Base-by-base conservation (phyloP, 2,888 invertebrate species). In the Patella pellucida region DNA sequence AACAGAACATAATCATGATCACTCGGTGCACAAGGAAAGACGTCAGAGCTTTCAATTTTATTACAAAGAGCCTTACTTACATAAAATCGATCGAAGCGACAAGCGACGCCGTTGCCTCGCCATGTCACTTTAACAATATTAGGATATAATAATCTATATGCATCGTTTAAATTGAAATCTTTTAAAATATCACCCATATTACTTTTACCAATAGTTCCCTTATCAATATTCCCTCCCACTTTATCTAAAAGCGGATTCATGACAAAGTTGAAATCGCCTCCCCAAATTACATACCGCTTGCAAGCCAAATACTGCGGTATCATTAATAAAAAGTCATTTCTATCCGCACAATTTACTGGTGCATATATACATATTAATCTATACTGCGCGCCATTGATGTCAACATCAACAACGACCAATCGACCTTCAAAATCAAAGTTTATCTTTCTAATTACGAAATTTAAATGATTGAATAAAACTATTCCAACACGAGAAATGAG, bases 71-170 rank as follows among this genome's bases (percentile, higher is more conserved):
- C 23, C 23, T 2, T 62, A 62, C 16, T 62, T 15, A 62, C n/a
- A 62, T 62, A 62, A 62, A 62, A 62, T 62, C 62, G 62, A 23
- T 62, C 62, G n/a, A 62, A 62, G 62, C 62, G 62, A 62, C 62
- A 62, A 19, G 62, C n/a, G 62, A 62, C 62, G 14, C 62, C 62
- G 16, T n/a, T 19, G 62, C 62, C 62, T 23, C 16, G 62, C 62
- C 62, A 62, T 62, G 62, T 62, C 62, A 62, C 62, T 23, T n/a
- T 19, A 62, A 62, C 62, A 62, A 62, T 62, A 62, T n/a, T 62
- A 62, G 62, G 62, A 23, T 62, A 62, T 19, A 62, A 19, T 9
- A 19, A n/a, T 62, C 62, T n/a, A 62, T 62, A 62, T 62, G 62
- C 62, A 14, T 62, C 62, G 9, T 11, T 62, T 62, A 62, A 62